Base-by-base conservation (phyloP, 2,888 invertebrate species). In the Microplitis deprimator region DNA sequence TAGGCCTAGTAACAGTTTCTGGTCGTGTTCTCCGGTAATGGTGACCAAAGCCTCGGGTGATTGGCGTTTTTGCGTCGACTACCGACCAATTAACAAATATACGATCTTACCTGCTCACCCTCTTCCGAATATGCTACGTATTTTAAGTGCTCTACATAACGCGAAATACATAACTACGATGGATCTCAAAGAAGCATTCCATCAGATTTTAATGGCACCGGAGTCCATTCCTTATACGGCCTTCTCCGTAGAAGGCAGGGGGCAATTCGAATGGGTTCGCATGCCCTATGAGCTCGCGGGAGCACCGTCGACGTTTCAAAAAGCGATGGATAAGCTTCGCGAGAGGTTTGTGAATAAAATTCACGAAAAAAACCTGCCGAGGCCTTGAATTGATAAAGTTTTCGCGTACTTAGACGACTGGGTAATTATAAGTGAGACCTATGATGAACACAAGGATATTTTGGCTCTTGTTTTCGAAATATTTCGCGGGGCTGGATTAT, bases 401-500 rank as follows among this genome's bases (percentile, higher is more conserved):
- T 62, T 62, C 6, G 62, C 16, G n/a, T 62, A 17, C n/a, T n/a
- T 62, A n/a, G n/a, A 17, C 1, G 16, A 62, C 5, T 17, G 17
- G 74, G 65, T 73, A 13, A 16, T 74, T 13, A 68, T 68, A 40
- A 61, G 10, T 64, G 40, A 80, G 29, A 62, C 62, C 1, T 17
- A 6, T 7, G 62, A 16, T 7, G 62, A 62, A n/a, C 62, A 62
- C 1, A 6, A n/a, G 7, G 13, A n/a, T 1, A n/a, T 62, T 7
- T 62, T 62, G 13, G 0, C 13, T 0, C 1, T 62, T 6, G 10
- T 62, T 6, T 62, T 62, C 62, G 62, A 62, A 7, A n/a, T 62
- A 17, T 62, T 62, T 17, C 62, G 79, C 0, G 77, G 79, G 10
- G 79, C 76, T 0, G 77, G 76, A 59, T 59, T 79, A 40, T 69